A percentile compares a stretch with the other conserved stretches of the same genome.
Conservation (phyloP, 2,888 invertebrate genomes). For the Linnaemya tessellans region DNA sequence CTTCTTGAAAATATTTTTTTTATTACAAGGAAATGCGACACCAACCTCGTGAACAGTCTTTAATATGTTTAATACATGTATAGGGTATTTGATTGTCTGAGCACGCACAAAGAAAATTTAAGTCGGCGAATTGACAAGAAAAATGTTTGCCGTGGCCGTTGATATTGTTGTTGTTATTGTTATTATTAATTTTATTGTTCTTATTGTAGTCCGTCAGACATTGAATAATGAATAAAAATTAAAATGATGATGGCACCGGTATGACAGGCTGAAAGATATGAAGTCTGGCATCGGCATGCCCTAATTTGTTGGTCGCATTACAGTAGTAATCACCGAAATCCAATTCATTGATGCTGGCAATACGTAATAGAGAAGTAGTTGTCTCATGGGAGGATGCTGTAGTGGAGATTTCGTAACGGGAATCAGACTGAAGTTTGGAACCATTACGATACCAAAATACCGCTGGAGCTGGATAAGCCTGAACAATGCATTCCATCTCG, state of each 20-base stretch:
- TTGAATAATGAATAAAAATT: slow-evolving; percentile 66
- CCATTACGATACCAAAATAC: slow-evolving; percentile 82
- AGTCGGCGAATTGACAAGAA: slow-evolving; percentile 62
- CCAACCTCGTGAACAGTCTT: slow-evolving; percentile 27
- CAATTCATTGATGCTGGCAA: slow-evolving; percentile 77
- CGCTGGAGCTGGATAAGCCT: slow-evolving; percentile 82
- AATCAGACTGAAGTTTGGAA: slow-evolving; percentile 77
- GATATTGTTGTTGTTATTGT: slow-evolving; percentile 37
- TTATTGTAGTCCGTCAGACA: slow-evolving; percentile 65
- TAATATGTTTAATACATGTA: not conserved
- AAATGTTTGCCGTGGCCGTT: slow-evolving; percentile 25
- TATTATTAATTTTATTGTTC: slow-evolving; percentile 49
- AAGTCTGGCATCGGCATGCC: slow-evolving; percentile 81
- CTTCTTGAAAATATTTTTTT: not conserved
- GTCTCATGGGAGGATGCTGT: slow-evolving; percentile 81
- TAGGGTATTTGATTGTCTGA: not conserved
- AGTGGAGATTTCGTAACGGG: slow-evolving; percentile 79
- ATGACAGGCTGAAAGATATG: slow-evolving; percentile 81
- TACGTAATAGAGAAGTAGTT: slow-evolving; percentile 81
- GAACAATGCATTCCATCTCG: slow-evolving; percentile 82
- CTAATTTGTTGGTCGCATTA: slow-evolving; percentile 83
- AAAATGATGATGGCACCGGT: slow-evolving; percentile 77
- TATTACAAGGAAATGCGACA: not conserved
- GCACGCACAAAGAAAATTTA: slow-evolving; percentile 50
- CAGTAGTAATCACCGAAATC: slow-evolving; percentile 83